Percentiles rank a stretch among this genome's conserved stretches.
Conservation (phyloP, 2,888 invertebrate species). For the Pandemis cinnamomeana region DNA sequence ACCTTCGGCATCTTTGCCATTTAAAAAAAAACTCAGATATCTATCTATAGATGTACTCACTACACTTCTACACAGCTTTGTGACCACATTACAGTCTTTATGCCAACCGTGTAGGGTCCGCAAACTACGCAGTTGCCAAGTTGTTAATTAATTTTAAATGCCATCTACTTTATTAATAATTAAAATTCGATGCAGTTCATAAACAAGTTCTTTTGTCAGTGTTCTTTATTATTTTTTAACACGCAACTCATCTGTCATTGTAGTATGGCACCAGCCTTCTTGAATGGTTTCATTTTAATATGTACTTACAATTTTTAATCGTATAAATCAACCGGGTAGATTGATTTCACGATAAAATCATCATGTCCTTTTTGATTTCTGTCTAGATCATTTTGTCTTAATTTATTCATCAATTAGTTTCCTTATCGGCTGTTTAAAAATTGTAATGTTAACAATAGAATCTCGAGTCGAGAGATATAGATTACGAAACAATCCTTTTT, state of each 20-base stretch:
- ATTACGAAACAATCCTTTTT: too few species aligned
- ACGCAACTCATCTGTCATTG: constrained; percentile 24
- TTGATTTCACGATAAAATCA: constrained; percentile 27
- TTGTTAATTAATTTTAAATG: constrained; percentile 33
- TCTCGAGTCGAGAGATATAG: too few species aligned
- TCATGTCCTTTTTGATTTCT: neutral
- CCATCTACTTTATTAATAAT: constrained; percentile 37
- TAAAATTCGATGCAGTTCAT: constrained; percentile 37
- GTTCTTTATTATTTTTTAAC: constrained; percentile 32
- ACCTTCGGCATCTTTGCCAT: constrained; percentile 31
- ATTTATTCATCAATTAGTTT: neutral
- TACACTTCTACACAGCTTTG: constrained; percentile 2
- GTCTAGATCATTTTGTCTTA: neutral
- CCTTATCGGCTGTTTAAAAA: neutral
- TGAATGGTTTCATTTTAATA: constrained; percentile 21
- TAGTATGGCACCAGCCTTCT: constrained; percentile 23
- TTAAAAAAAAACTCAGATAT: constrained; percentile 33
- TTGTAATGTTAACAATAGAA: too few species aligned
- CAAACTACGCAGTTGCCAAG: neutral
- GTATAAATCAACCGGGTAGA: constrained; percentile 21
- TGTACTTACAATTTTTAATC: constrained; percentile 24
- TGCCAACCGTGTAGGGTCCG: neutral
- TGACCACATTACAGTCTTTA: constrained; percentile 6
- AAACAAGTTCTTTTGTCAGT: constrained; percentile 28
- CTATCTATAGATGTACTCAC: constrained; percentile 17